Evolutionary conservation across 2,888 invertebrate genomes (phyloP).

Genomic region (Candidula unifasciata): DNA sequence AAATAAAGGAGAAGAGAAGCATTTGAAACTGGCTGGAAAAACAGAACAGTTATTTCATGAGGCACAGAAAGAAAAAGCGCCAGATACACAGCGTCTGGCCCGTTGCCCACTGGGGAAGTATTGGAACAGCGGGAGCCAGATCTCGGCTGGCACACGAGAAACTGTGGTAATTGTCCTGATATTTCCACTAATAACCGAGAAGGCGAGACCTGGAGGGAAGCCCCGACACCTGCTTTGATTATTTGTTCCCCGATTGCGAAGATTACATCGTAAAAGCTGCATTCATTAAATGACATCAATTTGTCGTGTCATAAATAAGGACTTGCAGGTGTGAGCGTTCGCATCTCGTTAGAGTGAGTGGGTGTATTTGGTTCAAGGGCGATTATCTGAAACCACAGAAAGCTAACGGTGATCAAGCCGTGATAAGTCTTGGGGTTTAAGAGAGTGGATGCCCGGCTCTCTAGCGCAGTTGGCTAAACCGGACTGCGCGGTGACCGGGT

Average conservation of each 20-base stretch:
- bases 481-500: too few relatives aligned
- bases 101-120: constrained; percentile 22
- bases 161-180: constrained; percentile 39
- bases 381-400: background rate
- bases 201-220: constrained; percentile 27
- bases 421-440: background rate
- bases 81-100: background rate
- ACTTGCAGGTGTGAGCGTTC: constrained; percentile 9
- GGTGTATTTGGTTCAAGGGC: background rate
- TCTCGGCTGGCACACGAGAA: background rate
- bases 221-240: constrained; percentile 24
- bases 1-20: constrained; percentile 27
- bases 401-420: background rate
- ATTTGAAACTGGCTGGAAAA: background rate
- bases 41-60: constrained; percentile 22
- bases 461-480: too few relatives aligned
- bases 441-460: too few relatives aligned
- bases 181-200: constrained; percentile 40
- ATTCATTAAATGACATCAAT: constrained; percentile 31
- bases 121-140: constrained; percentile 33
- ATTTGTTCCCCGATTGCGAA: constrained; percentile 36
- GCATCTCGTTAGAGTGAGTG: background rate
- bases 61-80: background rate
- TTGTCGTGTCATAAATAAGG: constrained; percentile 15
- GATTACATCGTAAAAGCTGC: background rate